Evolutionary conservation across 2,797 vertebrate genomes (phyloP), one percentile per base, ranked within the genome.

Genomic region (Myioborus melanocephalus): DNA sequence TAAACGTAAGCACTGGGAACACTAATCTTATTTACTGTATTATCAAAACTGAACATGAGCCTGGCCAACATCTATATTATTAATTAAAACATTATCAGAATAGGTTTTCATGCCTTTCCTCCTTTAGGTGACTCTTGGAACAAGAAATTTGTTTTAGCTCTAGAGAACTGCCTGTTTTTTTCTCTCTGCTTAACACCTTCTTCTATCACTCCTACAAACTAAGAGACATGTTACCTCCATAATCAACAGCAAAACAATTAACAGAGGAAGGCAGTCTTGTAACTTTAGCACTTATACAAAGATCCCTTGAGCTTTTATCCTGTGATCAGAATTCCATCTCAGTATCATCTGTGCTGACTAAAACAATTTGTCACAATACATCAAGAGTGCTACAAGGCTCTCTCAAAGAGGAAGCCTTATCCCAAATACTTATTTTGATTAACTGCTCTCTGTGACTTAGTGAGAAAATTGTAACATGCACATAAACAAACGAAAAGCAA

Each of bases 341-440:
- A 35, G 22, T 43, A 61, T 44, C 23, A 69, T 27, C 37, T 47
- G 10, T 15, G 39, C 57, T 68, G 43, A 89, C 61, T 78, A 37
- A 37, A 83, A 39, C 14, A 65, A 37, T 43, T 60, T 59, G 22
- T 50, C 79, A 75, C 73, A 76, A 64, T 1, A 49, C 30, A 47
- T 41, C 22, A 70, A 30, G 17, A 0, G 0, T 34, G 24, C 50
- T 30, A 37, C 19, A 56, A 53, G 10, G 10, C 41, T 85, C 60
- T 95, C 90, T 83, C 64, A 96, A 91, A 95, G 91, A 83, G 30
- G 56, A 61, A 87, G 85, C 30, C 69, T 77, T 56, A 84, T 30
- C 27, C 66, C 12, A 79, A 94, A 90, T 19, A 88, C 59, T 93
- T 88, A 80, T 63, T 96, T 60, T 92, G 16, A 86, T 72, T 96